Evolutionary conservation across 2,113 vertebrate genomes (phyloP), one percentile per base, ranked within the genome.

Genomic region (Nycticorax nycticorax): DNA sequence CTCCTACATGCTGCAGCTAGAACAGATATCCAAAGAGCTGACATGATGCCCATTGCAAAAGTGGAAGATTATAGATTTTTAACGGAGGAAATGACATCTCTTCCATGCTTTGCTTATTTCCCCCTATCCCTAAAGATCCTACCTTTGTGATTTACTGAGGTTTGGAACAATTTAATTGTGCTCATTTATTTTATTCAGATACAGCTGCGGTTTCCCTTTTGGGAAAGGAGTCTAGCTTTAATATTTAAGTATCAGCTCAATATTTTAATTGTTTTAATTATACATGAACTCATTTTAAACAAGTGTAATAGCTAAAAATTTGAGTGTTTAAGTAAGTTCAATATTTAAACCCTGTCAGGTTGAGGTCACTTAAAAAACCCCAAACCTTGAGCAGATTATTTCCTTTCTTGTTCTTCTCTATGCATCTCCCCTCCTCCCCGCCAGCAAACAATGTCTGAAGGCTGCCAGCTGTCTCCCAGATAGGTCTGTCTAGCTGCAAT

Each of bases 191-290:
- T 92, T 75, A 92, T 66, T 92, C 59, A 79, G 84, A 89, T 82
- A 85, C 6, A 76, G 47, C 28, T 73, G 69, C 1, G 14, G 53
- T 33, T 88, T 92, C 47, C 28, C 89, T 89, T 92, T 83, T 62
- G 62, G 81, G 77, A 95, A 88, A 79, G 66, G 28, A 89, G 39
- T 47, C 45, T 39, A 50, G 48, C 62, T 93, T 83, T 21, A 94
- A 93, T 78, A 83, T 92, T 97, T 78, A 86, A 97, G 15, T 85
- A 95, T 85, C 71, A 64, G 62, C 63, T 96, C 89, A 94, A 84
- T 94, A 95, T 96, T 97, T 97, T 96, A 96, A 96, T 95, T 96
- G 72, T 41, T 77, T 93, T 82, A 94, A 95, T 96, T 97, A 94
- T 82, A 87, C 19, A 96, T 80, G 35, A 84, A 93, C 62, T 89